Base-by-base conservation (phyloP, 2,888 invertebrate species). In the Ctena decussata region DNA sequence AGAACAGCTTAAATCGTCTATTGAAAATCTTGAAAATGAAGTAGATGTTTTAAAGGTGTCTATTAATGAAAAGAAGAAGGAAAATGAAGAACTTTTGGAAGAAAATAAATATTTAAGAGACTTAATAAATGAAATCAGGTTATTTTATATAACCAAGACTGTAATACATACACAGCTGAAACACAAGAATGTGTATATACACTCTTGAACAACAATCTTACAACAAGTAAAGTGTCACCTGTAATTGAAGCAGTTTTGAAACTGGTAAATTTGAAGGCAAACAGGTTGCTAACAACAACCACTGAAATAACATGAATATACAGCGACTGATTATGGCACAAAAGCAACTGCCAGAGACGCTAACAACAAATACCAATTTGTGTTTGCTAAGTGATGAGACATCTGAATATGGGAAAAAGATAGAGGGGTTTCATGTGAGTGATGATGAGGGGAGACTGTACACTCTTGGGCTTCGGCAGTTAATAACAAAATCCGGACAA, bases 321-420 rank as follows among this genome's bases (percentile, higher is more conserved):
- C 82, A 82, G 46, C 35, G 89, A 41, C 78, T 89, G 35, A 18
- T 37, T 72, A 49, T 87, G 21, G 77, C 79, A 41, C 89, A 89
- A 69, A 65, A 78, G 71, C 85, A 89, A 72, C 41, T 87, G 21
- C 77, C 75, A 57, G 89, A 87, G 44, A 81, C 80, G 37, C 71
- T 89, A 60, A 41, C 80, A 41, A 41, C 74, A n/a, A 75, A 83
- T 71, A 35, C 15, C 32, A 80, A 84, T 44, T 74, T 72, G 30
- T 79, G 77, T 80, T 80, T 89, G 44, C 72, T 82, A 18, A 84
- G 80, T 80, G 89, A 89, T 71, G 85, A 85, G 44, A 85, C 89
- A 32, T 80, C 83, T 27, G 81, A 84, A 44, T 82, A 69, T 37
- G 87, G 87, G 15, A 57, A 85, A 44, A 87, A 87, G 37, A 78